Conservation (phyloP, 2,888 invertebrate genomes). For the Cynaeus angustus region DNA sequence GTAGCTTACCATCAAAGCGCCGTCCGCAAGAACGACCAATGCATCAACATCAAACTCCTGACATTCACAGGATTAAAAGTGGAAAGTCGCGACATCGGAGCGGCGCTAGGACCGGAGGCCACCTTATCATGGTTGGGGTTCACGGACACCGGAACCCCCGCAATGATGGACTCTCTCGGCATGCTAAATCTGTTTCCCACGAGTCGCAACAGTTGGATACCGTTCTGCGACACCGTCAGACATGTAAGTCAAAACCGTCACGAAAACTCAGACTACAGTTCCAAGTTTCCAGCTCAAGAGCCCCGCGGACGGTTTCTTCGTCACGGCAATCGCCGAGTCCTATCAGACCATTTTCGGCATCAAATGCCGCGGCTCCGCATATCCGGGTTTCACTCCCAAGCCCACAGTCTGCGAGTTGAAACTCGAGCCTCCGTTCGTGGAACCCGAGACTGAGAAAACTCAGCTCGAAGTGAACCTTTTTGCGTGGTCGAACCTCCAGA, state of each 20-base stretch:
- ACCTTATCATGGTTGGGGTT: slow-evolving; percentile 86
- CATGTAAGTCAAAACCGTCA: slow-evolving; percentile 73
- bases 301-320: slow-evolving; percentile 83
- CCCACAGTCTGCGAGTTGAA: slow-evolving; percentile 87
- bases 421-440: slow-evolving; percentile 74
- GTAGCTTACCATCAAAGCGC: slow-evolving; percentile 80
- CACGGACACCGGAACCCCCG: slow-evolving; percentile 87
- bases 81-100: slow-evolving; percentile 71
- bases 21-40: slow-evolving; percentile 74
- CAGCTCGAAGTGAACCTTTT: slow-evolving; percentile 85
- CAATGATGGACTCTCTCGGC: slow-evolving; percentile 85
- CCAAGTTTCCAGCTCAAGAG: slow-evolving; percentile 74
- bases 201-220: slow-evolving; percentile 85
- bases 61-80: slow-evolving; percentile 70
- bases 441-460: slow-evolving; percentile 82
- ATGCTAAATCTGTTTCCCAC: slow-evolving; percentile 82
- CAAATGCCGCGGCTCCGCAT: slow-evolving; percentile 90
- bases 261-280: slow-evolving; percentile 25
- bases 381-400: slow-evolving; percentile 89
- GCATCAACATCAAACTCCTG: slow-evolving; percentile 74
- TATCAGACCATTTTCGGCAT: slow-evolving; percentile 87
- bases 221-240: slow-evolving; percentile 82
- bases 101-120: slow-evolving; percentile 81
- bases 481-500: slow-evolving; percentile 77
- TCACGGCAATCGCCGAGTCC: slow-evolving; percentile 85